A percentile compares a stretch with the other conserved stretches of the same genome.
Conservation (phyloP, 2,888 invertebrate species). For the Homarus gammarus region DNA sequence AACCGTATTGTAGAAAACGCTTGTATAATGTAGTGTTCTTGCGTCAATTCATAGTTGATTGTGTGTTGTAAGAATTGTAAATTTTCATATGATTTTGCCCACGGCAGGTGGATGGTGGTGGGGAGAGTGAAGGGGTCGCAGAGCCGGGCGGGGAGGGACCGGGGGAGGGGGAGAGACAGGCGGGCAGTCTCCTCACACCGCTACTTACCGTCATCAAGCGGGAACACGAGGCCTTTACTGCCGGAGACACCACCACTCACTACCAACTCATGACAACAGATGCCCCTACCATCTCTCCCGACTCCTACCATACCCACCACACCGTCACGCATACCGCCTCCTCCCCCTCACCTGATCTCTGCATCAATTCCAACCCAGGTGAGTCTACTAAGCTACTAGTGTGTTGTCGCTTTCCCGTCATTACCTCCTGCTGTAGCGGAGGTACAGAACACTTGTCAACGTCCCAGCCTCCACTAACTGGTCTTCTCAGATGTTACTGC, state of each 20-base stretch:
- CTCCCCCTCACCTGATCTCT: constrained; percentile 20
- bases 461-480: too few relatives aligned
- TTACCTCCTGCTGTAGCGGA: too few relatives aligned
- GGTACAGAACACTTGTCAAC: too few relatives aligned
- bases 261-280: too few relatives aligned
- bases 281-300: neutral
- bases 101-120: neutral
- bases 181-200: constrained; percentile 40
- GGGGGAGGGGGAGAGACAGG: neutral
- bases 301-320: neutral
- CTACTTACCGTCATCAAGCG: constrained; percentile 49
- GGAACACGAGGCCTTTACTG: constrained; percentile 50
- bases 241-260: constrained; percentile 29
- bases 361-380: constrained; percentile 37
- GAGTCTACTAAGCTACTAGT: neutral
- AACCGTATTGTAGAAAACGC: too few relatives aligned
- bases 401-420: too few relatives aligned
- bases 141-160: neutral
- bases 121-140: neutral
- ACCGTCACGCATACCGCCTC: neutral
- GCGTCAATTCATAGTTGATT: neutral
- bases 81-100: neutral
- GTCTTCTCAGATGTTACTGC: too few relatives aligned
- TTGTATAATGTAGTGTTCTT: too few relatives aligned
- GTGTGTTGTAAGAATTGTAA: neutral